Evolutionary conservation across 2,797 vertebrate species (phyloP), one percentile per base, ranked within the genome.

Genomic region (Siniperca undulata): DNA sequence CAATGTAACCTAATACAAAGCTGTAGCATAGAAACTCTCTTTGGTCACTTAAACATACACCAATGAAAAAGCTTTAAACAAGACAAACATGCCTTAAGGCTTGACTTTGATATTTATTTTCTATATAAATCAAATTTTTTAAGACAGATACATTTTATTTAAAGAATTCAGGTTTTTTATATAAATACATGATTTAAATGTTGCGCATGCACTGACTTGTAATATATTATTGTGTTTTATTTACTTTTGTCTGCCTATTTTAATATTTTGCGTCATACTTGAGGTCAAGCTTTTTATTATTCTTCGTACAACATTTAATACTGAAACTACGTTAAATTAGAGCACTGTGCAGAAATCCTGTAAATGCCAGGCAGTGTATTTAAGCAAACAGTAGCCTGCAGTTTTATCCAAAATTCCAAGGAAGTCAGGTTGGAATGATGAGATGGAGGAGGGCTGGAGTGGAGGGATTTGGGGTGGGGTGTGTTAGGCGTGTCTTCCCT

Each of bases 401-500:
- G 84, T 86, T 89, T 85, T 72, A 75, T 72, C 71, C 77, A 82
- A 65, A 86, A 86, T 84, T 82, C 78, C 55, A 81, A 77, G 70
- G 77, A 77, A 74, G 68, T 77, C 36, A 42, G 70, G 46, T 70
- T 70, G 74, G 48, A 84, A 73, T 16, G 59, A 62, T 82, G 87
- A 78, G 69, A 60, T 60, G 80, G 83, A 73, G 65, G 72, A 60
- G 24, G 80, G 78, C 27, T 69, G 58, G 52, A 82, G 80, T 48
- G 59, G 79, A 84, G 70, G 86, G 92, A 89, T 91, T 92, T 90
- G 66, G 78, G 84, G 53, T 86, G 76, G 86, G 61, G 81, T 80
- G 81, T 81, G 80, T 83, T 79, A 77, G 83, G 87, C 52, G 38
- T 79, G 81, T 89, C 87, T 91, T 95, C 94, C 19, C 20, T 52